Evolutionary conservation across 2,113 vertebrate genomes (phyloP), one percentile per base, ranked within the genome.

Genomic region (Anser cygnoides): DNA sequence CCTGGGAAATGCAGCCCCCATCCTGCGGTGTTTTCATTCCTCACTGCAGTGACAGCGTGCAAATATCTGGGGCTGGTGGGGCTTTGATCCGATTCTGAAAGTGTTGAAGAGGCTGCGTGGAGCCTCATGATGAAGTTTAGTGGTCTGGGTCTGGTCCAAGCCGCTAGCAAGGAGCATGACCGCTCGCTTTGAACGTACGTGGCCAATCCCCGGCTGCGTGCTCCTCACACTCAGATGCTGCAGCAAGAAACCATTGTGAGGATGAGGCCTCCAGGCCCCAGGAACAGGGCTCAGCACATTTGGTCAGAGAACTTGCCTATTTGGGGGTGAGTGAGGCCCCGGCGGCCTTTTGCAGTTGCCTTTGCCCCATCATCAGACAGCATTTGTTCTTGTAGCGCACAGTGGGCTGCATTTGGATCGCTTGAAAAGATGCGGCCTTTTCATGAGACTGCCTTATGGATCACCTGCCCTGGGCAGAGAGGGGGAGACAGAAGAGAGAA

Each of bases 1-100:
- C 80, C 74, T 88, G 55, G 66, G 95, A 84, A 90, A 29, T 12
- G 19, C 72, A 92, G 82, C 52, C 49, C 58, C 35, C 59, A 75
- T 94, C 87, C 89, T 91, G 68, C 82, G 71, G 50, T 88, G 77
- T 87, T 96, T 96, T 96, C 85, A 92, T 93, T 82, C 37, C 21
- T 96, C 23, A 14, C 82, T 79, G 74, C 87, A 80, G 96, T 83
- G 96, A 98, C 50, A 37, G 19, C 0, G 0, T 35, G 41, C 90
- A 96, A 96, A 90, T 96, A 77, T 90, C 86, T 74, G 77, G 29
- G 49, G 33, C 25, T 82, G 74, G 31, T 55, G 76, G 35, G 58
- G 57, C 71, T 96, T 80, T 83, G 57, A 84, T 82, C n/a, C 33
- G n/a, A 55, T 50, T 91, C 95, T 89, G 35, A 67, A 88, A 78